Evolutionary conservation across 92 coral and sea anemone species (phyloP), one percentile per base, ranked within the genome.

Genomic region (Zoanthus solanderi): DNA sequence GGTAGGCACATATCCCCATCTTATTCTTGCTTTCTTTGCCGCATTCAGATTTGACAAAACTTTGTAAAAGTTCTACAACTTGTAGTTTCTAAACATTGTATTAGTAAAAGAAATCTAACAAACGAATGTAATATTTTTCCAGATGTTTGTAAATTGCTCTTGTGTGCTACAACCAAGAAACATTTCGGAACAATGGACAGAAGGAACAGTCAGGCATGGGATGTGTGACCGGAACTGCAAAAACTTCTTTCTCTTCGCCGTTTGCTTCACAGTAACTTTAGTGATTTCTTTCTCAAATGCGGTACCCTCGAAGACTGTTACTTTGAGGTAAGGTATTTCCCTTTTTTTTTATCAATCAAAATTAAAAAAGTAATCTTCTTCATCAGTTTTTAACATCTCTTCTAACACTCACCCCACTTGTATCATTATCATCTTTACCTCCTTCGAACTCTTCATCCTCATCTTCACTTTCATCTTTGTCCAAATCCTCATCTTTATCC

Each of bases 201-300:
- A 34, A n/a, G 75, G 44, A 2, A 44, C 7, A 28, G 84, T 80
- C 17, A 80, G 34, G 46, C 84, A 45, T 61, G 84, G 84, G 63
- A 61, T 80, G 74, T 80, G 84, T 63, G 74, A 80, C 84, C 65
- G 58, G 58, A 63, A 79, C 3, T 79, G 84, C 74, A 79, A 79
- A 48, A 80, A 80, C 16, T 14, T 65, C 12, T 80, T 63, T 45
- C 15, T 80, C 60, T 80, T 80, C 57, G 84, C 75, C 18, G n/a
- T 58, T 37, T 2, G 34, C 2, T 65, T 68, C 75, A 54, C 72
- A 3, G n/a, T 65, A 9, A 42, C 52, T 44, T 5, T 80, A 63
- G 44, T 65, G 0, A 0, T 80, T 12, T 29, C 28, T 4, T 44
- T 80, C 7, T 80, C 84, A 4, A 80, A 80, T 65, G 75, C 73